Percentiles rank a stretch among this genome's conserved stretches.
Evolutionary conservation across 2,113 vertebrate genomes (phyloP).

Genomic region (Prinia subflava): DNA sequence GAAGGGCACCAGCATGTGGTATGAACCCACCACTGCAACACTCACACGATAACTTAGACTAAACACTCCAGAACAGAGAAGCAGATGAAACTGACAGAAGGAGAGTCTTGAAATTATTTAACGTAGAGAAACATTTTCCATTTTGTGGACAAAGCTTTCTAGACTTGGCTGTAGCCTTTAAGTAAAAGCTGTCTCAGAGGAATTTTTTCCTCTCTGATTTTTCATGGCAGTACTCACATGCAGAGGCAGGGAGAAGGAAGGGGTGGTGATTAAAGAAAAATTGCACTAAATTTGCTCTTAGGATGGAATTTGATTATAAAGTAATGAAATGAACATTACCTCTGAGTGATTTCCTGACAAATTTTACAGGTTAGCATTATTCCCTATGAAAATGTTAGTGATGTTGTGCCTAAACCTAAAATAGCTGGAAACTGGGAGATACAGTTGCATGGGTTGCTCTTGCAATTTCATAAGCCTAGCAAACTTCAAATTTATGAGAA

Average conservation of each 20-base stretch:
- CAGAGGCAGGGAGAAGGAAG: not conserved
- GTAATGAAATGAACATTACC: not conserved
- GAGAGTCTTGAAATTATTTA: not conserved
- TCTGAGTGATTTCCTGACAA: not conserved
- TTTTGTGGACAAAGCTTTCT: not conserved
- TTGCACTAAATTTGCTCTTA: not conserved
- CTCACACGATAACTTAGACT: not conserved
- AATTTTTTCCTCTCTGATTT: not conserved
- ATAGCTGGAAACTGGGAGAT: not conserved
- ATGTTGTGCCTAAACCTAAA: not conserved
- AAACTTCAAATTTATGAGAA: not conserved
- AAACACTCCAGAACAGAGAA: not conserved
- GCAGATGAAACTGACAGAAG: not conserved
- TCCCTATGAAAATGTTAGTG: not conserved
- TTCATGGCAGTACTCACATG: not conserved
- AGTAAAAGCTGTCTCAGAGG: not conserved
- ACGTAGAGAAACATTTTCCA: not conserved
- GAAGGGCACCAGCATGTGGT: rapidly evolving
- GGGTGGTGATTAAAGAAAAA: not conserved
- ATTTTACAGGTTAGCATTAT: not conserved
- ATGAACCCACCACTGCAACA: not conserved
- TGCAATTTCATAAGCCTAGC: not conserved
- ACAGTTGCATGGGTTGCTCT: not conserved
- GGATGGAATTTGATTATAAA: not conserved
- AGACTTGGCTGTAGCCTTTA: not conserved